Evolutionary conservation across 92 coral and sea anemone genomes (phyloP), one percentile per base, ranked within the genome.

Genomic region (Diadumene lineata): DNA sequence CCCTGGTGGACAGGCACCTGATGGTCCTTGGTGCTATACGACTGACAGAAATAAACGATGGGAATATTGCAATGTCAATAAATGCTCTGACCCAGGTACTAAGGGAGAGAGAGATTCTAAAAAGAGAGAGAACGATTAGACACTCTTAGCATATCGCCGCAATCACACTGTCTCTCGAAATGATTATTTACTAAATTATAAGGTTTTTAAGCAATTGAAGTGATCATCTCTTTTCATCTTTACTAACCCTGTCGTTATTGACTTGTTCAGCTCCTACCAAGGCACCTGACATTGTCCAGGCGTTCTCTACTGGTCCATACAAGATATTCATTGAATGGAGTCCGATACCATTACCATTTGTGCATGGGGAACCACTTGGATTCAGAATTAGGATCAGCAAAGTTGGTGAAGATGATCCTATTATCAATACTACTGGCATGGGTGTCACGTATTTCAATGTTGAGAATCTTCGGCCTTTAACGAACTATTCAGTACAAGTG

Each of bases 11-110:
- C 83, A 84, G 68, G 89, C 84, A 60, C 90, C 90, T 29, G 56
- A 82, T 61, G 82, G 94, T 68, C 91, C 94, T n/a, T 89, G 94
- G 91, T 89, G 94, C 51, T 89, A 82, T 56, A 89, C 94, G 7
- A 70, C 88, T 1, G 70, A 70, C 62, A 74, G 72, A 7, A 74
- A 64, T 19, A 66, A 23, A 21, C 70, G 93, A 84, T 88, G 93
- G 93, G 86, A 89, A 46, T 86, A 89, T 77, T 89, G 94, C 70
- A 71, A 75, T 60, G 74, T 89, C 19, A 66, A 78, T 21, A 82
- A 51, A 43, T 89, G 94, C 50, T 33, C 81, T 31, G 74, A 61
- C 24, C 81, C 81, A 65, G 81, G 81, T 77, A 73, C 6, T 38
- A 13, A 38, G 6, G 48, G 48, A 13, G 13, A 13, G 48, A 13